Base-by-base conservation (phyloP, 2,797 vertebrate genomes). In the Sebastes iracundus region DNA sequence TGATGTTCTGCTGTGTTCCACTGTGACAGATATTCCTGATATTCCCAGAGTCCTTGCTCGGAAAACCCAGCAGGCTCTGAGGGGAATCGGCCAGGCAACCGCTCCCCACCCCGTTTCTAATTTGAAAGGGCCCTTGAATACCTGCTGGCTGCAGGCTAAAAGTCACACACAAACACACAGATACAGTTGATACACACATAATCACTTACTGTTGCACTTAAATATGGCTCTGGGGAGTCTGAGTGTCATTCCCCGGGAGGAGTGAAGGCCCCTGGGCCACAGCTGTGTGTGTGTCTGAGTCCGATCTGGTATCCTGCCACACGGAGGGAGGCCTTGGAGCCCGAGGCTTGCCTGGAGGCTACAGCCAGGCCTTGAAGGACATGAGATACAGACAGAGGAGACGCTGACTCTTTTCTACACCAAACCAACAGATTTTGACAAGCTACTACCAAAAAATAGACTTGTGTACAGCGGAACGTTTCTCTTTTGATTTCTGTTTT, bases 91-190 rank as follows among this genome's bases (percentile, higher is more conserved):
- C 96, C 96, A 96, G 25, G 9, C 63, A 97, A 96, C 10, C 13
- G 3, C 30, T 32, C 96, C 96, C 90, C 42, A 32, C 28, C 5
- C 55, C 87, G 91, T 96, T 96, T 96, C 96, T 96, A 97, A 97
- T 97, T 97, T 97, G 96, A 97, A 97, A 96, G 94, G 96, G 95
- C 85, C 96, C 96, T 96, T 94, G 94, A 95, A 91, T 96, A 96
- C 97, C 96, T 96, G 96, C 96, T 96, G 96, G 96, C 96, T 96
- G 96, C 91, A 93, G 96, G 95, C 96, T 87, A 97, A 96, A 96
- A 93, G 96, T 96, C 96, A 96, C 74, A 68, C 79, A 82, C 77
- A 85, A 63, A 79, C 76, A 87, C 89, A 84, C 28, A 75, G 53
- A 80, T 80, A 83, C 53, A 80, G 62, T 59, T 62, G 61, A 78